Evolutionary conservation across 2,797 vertebrate species (phyloP).

Genomic region (Sebastes hubbsi): DNA sequence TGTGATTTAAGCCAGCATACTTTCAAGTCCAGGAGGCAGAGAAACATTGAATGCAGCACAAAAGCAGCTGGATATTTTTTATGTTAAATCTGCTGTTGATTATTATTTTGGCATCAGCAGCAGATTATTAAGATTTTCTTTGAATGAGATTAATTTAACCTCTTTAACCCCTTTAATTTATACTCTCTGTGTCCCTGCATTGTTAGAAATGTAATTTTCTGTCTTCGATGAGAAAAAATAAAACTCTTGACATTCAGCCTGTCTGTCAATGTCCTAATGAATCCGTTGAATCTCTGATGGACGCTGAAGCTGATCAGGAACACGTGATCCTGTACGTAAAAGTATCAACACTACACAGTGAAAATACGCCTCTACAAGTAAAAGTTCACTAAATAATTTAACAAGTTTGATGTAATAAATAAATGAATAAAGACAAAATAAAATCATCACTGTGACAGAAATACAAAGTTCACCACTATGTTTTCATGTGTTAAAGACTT

Average conservation of each 20-base stretch:
- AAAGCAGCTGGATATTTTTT: background rate
- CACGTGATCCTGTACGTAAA: background rate
- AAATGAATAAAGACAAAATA: background rate
- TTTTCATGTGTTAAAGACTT: background rate
- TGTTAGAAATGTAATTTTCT: background rate
- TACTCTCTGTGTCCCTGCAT: background rate
- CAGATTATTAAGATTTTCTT: background rate
- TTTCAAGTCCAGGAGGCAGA: background rate
- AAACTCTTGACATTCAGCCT: background rate
- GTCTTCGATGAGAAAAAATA: background rate
- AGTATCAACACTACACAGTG: background rate
- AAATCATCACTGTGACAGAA: background rate
- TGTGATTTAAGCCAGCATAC: accelerated
- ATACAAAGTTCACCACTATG: background rate
- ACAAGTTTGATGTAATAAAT: background rate
- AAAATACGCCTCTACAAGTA: background rate
- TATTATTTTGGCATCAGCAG: accelerated
- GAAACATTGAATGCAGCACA: background rate
- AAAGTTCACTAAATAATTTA: background rate
- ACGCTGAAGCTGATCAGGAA: background rate
- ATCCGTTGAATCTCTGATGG: background rate
- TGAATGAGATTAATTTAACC: background rate
- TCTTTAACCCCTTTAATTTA: no score
- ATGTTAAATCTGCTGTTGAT: background rate
- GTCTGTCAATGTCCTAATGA: background rate